These are phyloP conservation scores for Phalacrocorax pelagicus DNA, from an alignment of 2,113 vertebrate species.

Conservation along the genomic window DNA sequence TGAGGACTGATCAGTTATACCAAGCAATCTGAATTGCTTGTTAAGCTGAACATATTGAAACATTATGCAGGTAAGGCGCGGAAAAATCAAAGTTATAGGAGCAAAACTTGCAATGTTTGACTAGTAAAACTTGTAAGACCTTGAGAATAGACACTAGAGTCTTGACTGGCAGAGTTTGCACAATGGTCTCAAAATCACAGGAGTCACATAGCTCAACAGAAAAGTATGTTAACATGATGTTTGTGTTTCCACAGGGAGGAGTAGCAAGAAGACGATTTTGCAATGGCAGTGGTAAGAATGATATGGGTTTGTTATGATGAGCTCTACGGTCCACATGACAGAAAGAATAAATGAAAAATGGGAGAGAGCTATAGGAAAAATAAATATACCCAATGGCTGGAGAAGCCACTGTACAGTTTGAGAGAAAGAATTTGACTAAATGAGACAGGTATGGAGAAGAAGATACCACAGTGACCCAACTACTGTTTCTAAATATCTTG, in stretches of 20 bases:
- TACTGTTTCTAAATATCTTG: background rate
- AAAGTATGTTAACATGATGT: background rate
- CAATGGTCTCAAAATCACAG: background rate
- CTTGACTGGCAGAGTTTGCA: background rate
- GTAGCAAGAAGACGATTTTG: background rate
- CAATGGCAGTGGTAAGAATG: background rate
- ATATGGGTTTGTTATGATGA: background rate
- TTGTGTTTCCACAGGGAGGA: background rate
- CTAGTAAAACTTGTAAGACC: background rate
- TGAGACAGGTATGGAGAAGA: background rate
- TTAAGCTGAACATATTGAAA: background rate
- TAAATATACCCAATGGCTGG: background rate
- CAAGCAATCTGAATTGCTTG: background rate
- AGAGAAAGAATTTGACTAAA: background rate
- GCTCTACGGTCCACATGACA: background rate
- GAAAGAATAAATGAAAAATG: background rate
- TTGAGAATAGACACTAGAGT: fast-evolving
- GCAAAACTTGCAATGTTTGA: background rate
- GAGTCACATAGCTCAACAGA: background rate
- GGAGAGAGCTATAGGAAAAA: background rate
- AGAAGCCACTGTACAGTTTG: background rate
- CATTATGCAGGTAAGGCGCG: background rate
- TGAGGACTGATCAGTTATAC: background rate
- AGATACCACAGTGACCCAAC: background rate
- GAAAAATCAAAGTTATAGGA: background rate